Percentiles rank a stretch among this genome's conserved stretches.
Conservation (phyloP, 2,113 vertebrate species). For the Piprites chloris region DNA sequence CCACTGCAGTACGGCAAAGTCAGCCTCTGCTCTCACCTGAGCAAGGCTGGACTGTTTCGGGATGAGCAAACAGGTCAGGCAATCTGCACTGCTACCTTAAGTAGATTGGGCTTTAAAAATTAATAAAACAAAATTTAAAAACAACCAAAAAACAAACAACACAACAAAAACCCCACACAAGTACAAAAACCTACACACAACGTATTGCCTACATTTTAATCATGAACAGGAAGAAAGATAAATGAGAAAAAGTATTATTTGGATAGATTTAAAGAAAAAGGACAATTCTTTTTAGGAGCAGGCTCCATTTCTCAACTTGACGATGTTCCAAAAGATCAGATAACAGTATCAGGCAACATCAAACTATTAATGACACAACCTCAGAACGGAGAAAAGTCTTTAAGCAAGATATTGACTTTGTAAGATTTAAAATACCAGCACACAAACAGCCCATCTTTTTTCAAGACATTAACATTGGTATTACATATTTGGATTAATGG, state of each 20-base stretch:
- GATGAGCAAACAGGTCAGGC: background rate
- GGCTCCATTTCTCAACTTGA: background rate
- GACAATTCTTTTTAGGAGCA: background rate
- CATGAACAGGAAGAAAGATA: background rate
- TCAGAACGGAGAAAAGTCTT: background rate
- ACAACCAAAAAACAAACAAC: fast-evolving
- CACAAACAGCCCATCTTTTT: background rate
- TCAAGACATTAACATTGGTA: background rate
- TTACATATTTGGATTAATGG: background rate
- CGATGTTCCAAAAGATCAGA: background rate
- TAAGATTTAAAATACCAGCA: background rate
- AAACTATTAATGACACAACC: background rate
- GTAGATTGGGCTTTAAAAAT: background rate
- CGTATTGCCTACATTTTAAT: background rate
- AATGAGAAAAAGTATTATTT: background rate
- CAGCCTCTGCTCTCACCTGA: background rate
- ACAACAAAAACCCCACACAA: background rate
- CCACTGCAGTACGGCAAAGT: fast-evolving
- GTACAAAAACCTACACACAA: background rate
- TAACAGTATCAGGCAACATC: background rate
- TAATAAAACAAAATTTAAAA: background rate
- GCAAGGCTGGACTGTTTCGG: too few species aligned
- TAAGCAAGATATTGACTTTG: background rate
- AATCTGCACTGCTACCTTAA: background rate
- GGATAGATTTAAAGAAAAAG: background rate